Evolutionary conservation across 2,113 vertebrate genomes (phyloP), one percentile per base, ranked within the genome.

Genomic region (Oceanodroma tethys): DNA sequence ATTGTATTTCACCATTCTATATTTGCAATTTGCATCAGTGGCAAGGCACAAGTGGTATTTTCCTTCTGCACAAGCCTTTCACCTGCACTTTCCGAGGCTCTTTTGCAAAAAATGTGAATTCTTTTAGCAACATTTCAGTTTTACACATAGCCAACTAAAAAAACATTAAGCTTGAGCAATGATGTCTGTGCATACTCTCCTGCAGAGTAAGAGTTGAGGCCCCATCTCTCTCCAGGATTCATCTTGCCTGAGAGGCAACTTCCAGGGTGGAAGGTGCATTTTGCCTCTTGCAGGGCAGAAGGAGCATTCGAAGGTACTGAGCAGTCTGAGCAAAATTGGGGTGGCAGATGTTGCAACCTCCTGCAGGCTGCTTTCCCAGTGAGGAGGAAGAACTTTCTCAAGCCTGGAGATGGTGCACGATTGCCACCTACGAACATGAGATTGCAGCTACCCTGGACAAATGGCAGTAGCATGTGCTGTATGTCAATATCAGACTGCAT

Each of bases 281-380:
- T 91, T 84, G 16, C 20, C 16, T 83, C n/a, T 59, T 73, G 11
- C 22, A 58, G 3, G 23, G 14, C 36, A 70, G 30, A 60, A 62
- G 9, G 2, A 14, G 13, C 7, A 40, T 74, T 45, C 3, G 4
- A 71, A 94, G 45, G 13, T 47, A 12, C 14, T 21, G n/a, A 84
- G 16, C 18, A 74, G 5, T 40, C 30, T 10, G 8, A 66, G 36
- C 32, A 75, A 50, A 79, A 14, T 10, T 16, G 26, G 11, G 1
- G 9, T 22, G 34, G 6, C 17, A 92, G 88, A 63, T 0, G 0
- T 32, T 79, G 40, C 60, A 42, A 17, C 18, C 29, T 75, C 25
- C 55, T 71, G 30, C 10, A 48, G 40, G 40, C 52, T 92, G 22
- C 22, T 88, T 67, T 71, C 16, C 50, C 25, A 25, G n/a, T 5